Evolutionary conservation across 1,140 invertebrate species (phyloP).

Genomic region (Drosophila nikananu): DNA sequence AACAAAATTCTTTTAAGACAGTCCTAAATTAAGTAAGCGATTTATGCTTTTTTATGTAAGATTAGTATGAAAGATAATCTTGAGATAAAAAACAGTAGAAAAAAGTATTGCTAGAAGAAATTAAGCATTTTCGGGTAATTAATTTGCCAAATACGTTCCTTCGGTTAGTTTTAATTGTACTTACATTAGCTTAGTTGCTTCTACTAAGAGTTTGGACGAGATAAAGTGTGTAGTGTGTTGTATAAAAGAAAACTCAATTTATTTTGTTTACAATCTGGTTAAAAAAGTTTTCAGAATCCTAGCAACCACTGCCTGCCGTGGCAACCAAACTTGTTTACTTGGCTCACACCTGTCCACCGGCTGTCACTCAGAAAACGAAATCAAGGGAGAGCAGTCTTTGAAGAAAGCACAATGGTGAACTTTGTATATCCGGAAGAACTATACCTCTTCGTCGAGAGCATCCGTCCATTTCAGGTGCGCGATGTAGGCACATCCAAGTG

Average conservation of each 20-base stretch:
- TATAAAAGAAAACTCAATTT: not conserved
- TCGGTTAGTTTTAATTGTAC: constrained; percentile 19
- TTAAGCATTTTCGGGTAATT: constrained; percentile 22
- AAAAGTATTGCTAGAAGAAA: constrained; percentile 2
- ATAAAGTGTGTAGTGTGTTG: constrained; percentile 16
- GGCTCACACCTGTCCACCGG: not conserved
- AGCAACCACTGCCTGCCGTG: constrained; percentile 59
- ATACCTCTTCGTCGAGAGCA: constrained; percentile 79
- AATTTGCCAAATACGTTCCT: constrained; percentile 33
- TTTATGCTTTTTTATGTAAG: not conserved
- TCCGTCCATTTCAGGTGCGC: constrained; percentile 71
- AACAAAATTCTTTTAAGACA: not conserved
- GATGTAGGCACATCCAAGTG: constrained; percentile 86
- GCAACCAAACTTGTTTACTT: constrained; percentile 43
- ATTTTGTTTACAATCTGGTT: not conserved
- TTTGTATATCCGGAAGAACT: constrained; percentile 81
- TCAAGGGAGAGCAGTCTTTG: not conserved
- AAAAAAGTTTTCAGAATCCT: constrained; percentile 12
- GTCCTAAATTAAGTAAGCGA: constrained; percentile 2
- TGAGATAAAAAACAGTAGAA: not conserved
- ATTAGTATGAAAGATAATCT: not conserved
- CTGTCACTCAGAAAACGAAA: not conserved
- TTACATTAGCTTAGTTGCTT: constrained; percentile 23
- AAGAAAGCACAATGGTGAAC: constrained; percentile 59
- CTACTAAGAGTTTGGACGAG: constrained; percentile 6